Base-by-base conservation (phyloP, 2,888 invertebrate species). In the Erebia palarica region DNA sequence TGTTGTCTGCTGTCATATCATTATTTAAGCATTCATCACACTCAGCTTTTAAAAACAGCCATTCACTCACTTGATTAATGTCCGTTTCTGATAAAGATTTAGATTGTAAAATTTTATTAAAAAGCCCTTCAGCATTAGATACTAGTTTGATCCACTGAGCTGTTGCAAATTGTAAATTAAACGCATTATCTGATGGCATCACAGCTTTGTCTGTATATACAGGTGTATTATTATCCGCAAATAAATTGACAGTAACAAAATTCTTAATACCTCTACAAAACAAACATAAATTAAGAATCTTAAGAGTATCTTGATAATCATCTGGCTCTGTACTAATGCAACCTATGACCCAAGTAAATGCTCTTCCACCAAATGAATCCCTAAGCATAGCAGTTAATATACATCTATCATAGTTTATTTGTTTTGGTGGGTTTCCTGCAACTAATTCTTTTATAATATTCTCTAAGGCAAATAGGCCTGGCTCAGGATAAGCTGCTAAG, bases 31-130 rank as follows among this genome's bases (percentile, higher is more conserved):
- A 97, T 82, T 97, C 97, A 85, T 97, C 97, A 86, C 97, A 97
- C 86, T 97, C 97, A 78, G 97, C 97, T 82, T 97, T 97, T 74
- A 97, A 90, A 80, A 96, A 97, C 18, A 97, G 89, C 97, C 97
- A 97, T 78, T 97, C 96, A 81, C 96, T 94, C 9, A 94, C 91
- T 87, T 96, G 96, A 80, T 96, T 96, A 76, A 96, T 94, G 82
- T 97, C 96, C 73, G 94, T 90, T 68, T 96, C 96, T 13, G 95
- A 94, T 69, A 97, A 84, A n/a, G 95, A 94, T 80, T 96, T 96
- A 57, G 95, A 96, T 16, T 95, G 94, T 65, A 97, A 93, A 59
- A 97, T 94, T 86, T 95, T 96, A 86, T 96, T 95, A 87, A 96
- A 96, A n/a, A 97, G 87, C 27, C 96, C 96, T 84, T 97, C 97